phyloP scores from a whole-genome alignment of 2,888 invertebrate species.

The Megalurothrips usitatus region DNA sequence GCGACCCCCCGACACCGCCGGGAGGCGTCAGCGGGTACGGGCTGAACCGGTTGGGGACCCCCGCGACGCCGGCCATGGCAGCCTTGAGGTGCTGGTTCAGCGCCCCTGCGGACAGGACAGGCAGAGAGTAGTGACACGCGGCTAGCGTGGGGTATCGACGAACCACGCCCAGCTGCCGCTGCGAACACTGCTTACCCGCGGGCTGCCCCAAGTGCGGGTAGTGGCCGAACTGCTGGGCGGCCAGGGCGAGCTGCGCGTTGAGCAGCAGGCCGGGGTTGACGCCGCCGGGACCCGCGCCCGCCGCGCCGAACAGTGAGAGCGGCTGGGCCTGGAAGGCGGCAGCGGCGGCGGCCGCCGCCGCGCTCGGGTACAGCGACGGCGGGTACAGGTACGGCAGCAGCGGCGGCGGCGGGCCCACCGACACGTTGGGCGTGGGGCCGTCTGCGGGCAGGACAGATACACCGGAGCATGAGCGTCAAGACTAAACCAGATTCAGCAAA shows the following conservation, averaged over 20 bases:
- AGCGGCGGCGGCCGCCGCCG: conserved; percentile 40
- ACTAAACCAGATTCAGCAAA: too few species aligned
- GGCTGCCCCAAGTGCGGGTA: conserved; percentile 62
- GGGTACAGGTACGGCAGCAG: conserved; percentile 90
- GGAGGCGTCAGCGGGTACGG: conserved; percentile 73
- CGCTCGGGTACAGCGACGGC: conserved; percentile 69
- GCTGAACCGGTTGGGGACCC: conserved; percentile 68
- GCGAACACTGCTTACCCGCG: background rate
- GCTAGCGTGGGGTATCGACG: background rate
- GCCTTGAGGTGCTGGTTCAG: conserved; percentile 57
- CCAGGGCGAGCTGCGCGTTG: conserved; percentile 83
- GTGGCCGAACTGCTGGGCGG: conserved; percentile 77
- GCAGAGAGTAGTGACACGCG: conserved; percentile 30
- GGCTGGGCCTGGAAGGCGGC: conserved; percentile 37
- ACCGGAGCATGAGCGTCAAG: background rate
- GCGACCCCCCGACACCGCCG: conserved; percentile 13
- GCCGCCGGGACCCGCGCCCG: conserved; percentile 50
- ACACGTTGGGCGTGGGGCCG: conserved; percentile 87
- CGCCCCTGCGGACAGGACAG: conserved; percentile 37
- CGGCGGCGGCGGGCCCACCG: conserved; percentile 84
- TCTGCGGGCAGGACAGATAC: conserved; percentile 40
- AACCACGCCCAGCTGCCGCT: background rate
- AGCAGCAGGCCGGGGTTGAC: conserved; percentile 80
- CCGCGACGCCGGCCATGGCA: conserved; percentile 54
- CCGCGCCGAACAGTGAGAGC: conserved; percentile 48